These are phyloP conservation scores for Hedychridium roseum DNA, from an alignment of 2,888 invertebrate genomes.

Conservation along the genomic window DNA sequence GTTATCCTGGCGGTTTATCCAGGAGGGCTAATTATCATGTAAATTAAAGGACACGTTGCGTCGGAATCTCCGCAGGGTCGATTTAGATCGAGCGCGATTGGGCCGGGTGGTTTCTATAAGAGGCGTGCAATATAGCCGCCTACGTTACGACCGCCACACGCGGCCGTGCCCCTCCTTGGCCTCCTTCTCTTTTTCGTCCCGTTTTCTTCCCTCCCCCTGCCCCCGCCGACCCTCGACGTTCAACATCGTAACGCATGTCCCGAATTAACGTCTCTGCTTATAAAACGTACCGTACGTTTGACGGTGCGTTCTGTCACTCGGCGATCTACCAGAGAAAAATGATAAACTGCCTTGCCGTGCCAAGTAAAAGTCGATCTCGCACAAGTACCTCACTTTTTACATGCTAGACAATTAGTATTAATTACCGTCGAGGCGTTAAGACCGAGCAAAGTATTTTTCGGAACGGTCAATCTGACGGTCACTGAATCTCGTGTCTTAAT, in stretches of 20 bases:
- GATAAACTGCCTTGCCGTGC: too few species aligned
- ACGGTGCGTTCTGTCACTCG: background rate
- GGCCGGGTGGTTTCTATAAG: conserved; percentile 24
- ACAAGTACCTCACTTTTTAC: too few species aligned
- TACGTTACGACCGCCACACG: conserved; percentile 18
- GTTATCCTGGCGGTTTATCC: too few species aligned
- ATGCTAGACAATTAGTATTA: too few species aligned
- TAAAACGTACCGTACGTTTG: conserved; percentile 9
- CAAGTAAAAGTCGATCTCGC: too few species aligned
- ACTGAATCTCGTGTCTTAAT: too few species aligned
- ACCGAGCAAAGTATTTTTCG: too few species aligned
- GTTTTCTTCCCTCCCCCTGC: background rate
- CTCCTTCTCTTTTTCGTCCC: background rate
- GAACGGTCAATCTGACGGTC: too few species aligned
- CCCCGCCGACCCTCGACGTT: background rate
- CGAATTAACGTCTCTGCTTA: conserved; percentile 22
- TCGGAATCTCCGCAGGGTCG: background rate
- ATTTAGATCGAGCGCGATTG: conserved; percentile 16
- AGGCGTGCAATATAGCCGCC: conserved; percentile 28
- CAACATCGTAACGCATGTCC: conserved; percentile 8
- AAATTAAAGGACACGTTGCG: background rate
- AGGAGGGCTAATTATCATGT: background rate
- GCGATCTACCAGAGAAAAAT: too few species aligned
- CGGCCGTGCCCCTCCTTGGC: background rate
- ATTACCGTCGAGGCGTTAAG: too few species aligned